Evolutionary conservation across 2,888 invertebrate species (phyloP), one percentile per base, ranked within the genome.

Genomic region (Nomada hirtipes): DNA sequence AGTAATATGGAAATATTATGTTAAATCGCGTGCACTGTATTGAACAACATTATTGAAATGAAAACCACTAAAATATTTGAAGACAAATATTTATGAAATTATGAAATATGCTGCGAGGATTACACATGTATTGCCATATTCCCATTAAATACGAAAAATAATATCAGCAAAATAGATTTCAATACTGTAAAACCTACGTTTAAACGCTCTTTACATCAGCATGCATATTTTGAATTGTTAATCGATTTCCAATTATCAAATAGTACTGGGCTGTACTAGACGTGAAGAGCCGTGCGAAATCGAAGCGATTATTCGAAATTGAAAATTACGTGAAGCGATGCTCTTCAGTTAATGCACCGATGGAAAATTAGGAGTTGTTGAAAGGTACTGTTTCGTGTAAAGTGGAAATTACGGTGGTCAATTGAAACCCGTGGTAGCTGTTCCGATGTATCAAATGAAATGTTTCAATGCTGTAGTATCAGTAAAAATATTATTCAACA

Each of bases 251-350:
- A n/a, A 29, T 65, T 52, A 52, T n/a, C 52, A 52, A 13, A 13
- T 18, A 52, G 47, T 20, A 44, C 9, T 44, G 15, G 36, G 2
- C 15, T 44, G 13, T 13, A 1, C 29, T 4, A 13, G 18, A 50
- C 18, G 13, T 26, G 64, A 50, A n/a, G 47, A 18, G 13, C 50
- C 0, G 52, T n/a, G 52, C 50, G 29, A 29, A 52, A 52, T 9
- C n/a, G 20, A 29, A n/a, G 13, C 13, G 50, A 50, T 65, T 65
- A 65, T 52, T 52, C 65, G 29, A 52, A 65, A 65, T 52, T 65
- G 50, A 52, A 52, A 65, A 65, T 65, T 65, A 65, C 65, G 15
- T 9, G 52, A 52, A 65, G 13, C 52, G 50, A 13, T 29, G 52
- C 52, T 50, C 13, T 13, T 52, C 52, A n/a, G n/a, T 65, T 52